These are phyloP conservation scores for Phaenicophaeus curvirostris DNA, from an alignment of 2,797 vertebrate genomes.

Conservation along the genomic window DNA sequence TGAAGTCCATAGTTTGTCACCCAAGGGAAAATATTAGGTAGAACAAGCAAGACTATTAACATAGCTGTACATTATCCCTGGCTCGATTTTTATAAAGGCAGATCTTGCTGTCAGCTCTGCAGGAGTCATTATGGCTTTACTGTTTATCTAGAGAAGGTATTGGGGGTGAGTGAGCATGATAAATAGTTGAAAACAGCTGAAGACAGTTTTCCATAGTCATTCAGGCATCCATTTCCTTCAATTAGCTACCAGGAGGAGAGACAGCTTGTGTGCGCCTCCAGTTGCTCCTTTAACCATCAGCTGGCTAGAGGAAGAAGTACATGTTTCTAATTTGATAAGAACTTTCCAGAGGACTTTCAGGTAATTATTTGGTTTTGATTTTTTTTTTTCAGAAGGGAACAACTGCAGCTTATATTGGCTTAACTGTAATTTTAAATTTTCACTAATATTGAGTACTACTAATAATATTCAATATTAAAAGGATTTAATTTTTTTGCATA, in stretches of 20 bases:
- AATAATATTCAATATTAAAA: background rate
- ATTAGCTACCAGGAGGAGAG: background rate
- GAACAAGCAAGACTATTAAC: background rate
- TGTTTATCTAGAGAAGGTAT: background rate
- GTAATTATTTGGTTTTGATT: background rate
- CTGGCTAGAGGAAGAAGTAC: background rate
- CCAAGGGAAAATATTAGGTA: background rate
- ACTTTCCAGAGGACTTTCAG: background rate
- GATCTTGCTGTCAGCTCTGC: background rate
- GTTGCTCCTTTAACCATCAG: rapidly evolving
- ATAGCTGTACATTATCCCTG: background rate
- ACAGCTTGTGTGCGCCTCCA: too few species aligned
- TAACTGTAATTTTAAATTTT: background rate
- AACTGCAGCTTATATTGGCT: background rate
- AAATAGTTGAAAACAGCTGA: background rate
- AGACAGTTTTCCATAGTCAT: background rate
- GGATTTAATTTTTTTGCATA: background rate
- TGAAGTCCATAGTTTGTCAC: background rate
- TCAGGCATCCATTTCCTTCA: background rate
- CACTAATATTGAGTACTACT: background rate
- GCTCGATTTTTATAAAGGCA: background rate
- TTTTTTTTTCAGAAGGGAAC: background rate
- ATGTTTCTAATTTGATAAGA: background rate
- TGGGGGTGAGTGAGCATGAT: background rate
- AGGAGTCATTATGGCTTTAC: background rate